These are phyloP conservation scores for Ctenicera cuprea DNA, from an alignment of 2,888 invertebrate species.

Conservation along the genomic window DNA sequence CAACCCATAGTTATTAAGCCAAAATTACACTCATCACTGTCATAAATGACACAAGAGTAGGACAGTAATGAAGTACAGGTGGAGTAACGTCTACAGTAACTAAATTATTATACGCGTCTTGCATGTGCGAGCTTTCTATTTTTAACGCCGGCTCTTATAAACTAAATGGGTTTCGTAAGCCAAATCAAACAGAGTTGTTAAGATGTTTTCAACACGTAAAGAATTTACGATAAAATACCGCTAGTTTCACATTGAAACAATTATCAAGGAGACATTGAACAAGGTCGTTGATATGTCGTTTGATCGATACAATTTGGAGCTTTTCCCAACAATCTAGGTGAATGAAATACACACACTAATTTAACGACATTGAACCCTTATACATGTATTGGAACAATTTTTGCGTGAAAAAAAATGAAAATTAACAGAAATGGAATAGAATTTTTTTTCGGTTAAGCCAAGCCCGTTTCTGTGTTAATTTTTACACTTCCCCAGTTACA, in stretches of 20 bases:
- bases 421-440: too few species aligned
- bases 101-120: constrained; percentile 7
- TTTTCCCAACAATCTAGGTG: not conserved
- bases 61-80: constrained; percentile 21
- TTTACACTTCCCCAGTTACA: too few species aligned
- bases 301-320: not conserved
- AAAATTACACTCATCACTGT: constrained; percentile 21
- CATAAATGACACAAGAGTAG: constrained; percentile 4
- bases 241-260: not conserved
- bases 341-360: not conserved
- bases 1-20: not conserved
- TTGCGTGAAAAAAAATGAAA: not conserved
- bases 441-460: too few species aligned
- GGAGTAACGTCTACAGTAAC: constrained; percentile 8
- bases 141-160: constrained; percentile 15
- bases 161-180: not conserved
- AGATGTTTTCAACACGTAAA: not conserved
- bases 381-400: too few species aligned
- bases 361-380: not conserved
- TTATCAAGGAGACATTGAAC: constrained; percentile 8
- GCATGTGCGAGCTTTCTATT: constrained; percentile 19
- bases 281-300: constrained; percentile 1
- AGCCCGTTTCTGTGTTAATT: too few species aligned
- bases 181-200: constrained; percentile 10
- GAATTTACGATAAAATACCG: constrained; percentile 7